Conservation (phyloP, 37 sponge, comb jelly and placozoan genomes). For the Cliona cf. orientalis region DNA sequence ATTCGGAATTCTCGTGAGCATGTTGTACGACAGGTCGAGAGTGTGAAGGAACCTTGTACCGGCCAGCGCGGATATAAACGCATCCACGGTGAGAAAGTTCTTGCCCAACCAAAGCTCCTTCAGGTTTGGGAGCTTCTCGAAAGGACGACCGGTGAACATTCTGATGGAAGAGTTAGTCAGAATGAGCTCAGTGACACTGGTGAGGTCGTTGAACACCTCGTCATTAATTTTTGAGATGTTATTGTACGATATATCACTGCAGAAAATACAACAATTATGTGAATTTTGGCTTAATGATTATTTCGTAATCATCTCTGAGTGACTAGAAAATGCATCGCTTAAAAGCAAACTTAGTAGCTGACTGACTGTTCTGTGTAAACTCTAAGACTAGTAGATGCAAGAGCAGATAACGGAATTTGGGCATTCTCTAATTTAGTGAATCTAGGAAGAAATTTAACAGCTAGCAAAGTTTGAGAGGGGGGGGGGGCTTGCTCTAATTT, state of each 20-base stretch:
- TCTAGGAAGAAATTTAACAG: too few relatives aligned
- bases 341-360: too few relatives aligned
- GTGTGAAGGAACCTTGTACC: background rate
- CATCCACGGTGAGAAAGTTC: slow-evolving; percentile 11
- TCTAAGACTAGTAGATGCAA: too few relatives aligned
- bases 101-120: slow-evolving; percentile 1
- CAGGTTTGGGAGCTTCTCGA: slow-evolving; percentile 1
- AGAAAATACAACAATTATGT: background rate
- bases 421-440: too few relatives aligned
- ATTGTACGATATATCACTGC: background rate
- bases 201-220: background rate
- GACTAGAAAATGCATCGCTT: background rate
- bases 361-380: too few relatives aligned
- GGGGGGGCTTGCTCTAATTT: too few relatives aligned
- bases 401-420: too few relatives aligned
- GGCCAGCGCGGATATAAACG: background rate
- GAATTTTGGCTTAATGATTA: background rate
- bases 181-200: background rate
- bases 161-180: slow-evolving; percentile 6
- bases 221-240: background rate
- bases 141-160: slow-evolving; percentile 4
- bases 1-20: slow-evolving; percentile 15
- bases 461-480: too few relatives aligned
- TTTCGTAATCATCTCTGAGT: too few relatives aligned
- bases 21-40: slow-evolving; percentile 32